phyloP scores from a whole-genome alignment of 2,888 invertebrate species.

The Augiades crinisus region DNA sequence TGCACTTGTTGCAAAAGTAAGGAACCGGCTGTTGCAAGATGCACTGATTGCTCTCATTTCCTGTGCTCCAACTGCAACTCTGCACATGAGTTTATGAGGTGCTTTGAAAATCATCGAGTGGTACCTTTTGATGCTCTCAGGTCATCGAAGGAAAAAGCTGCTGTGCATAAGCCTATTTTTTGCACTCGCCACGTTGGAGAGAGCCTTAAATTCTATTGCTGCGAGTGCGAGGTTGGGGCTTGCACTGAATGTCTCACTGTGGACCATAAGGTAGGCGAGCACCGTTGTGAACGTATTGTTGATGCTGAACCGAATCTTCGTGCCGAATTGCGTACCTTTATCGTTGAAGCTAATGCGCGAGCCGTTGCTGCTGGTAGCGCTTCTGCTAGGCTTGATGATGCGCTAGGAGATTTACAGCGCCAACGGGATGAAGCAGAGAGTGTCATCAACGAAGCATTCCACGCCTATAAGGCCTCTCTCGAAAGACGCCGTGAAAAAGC shows the following conservation, averaged over 20 bases:
- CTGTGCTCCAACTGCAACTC: conserved; percentile 96
- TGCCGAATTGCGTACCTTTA: conserved; percentile 87
- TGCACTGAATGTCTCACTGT: conserved; percentile 93
- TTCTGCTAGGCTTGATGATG: conserved; percentile 87
- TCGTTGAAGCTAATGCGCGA: conserved; percentile 88
- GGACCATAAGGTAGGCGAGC: conserved; percentile 91
- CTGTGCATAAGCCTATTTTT: conserved; percentile 94
- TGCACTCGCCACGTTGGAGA: conserved; percentile 91
- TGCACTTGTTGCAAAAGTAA: conserved; percentile 98
- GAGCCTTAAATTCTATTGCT: conserved; percentile 93
- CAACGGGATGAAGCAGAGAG: conserved; percentile 93
- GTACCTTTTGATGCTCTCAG: conserved; percentile 93
- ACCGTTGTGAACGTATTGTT: conserved; percentile 90
- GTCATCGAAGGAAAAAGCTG: conserved; percentile 88
- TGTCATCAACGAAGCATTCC: conserved; percentile 90
- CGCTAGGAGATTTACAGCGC: conserved; percentile 91
- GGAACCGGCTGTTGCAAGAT: conserved; percentile 95
- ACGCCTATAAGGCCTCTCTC: conserved; percentile 89
- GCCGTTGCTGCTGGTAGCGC: conserved; percentile 89
- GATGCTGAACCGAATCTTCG: conserved; percentile 90
- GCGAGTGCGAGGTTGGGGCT: conserved; percentile 91
- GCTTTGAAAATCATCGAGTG: conserved; percentile 97
- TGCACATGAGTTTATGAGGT: conserved; percentile 97
- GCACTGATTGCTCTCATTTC: conserved; percentile 97
- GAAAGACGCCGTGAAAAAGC: conserved; percentile 90